phyloP scores from a whole-genome alignment of 1,140 invertebrate genomes.

The Cyphomyrmex costatus region DNA sequence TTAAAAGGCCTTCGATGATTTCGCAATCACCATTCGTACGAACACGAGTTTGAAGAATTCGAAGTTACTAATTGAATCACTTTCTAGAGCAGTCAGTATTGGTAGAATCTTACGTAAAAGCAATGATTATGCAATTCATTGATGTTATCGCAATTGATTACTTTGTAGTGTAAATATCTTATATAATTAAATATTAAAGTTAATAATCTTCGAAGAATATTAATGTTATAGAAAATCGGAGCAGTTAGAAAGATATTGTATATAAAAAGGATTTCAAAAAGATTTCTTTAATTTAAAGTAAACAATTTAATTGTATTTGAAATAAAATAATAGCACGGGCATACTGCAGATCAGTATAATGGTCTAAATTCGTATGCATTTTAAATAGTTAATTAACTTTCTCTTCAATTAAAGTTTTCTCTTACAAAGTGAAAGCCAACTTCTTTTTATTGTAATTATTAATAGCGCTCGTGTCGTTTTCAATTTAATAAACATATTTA shows the following conservation, averaged over 20 bases:
- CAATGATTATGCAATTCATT: conserved; percentile 26
- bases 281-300: neutral
- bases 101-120: conserved; percentile 41
- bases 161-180: neutral
- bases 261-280: neutral
- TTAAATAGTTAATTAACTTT: neutral
- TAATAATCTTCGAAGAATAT: neutral
- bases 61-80: conserved; percentile 30
- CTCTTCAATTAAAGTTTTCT: neutral
- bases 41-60: conserved; percentile 39
- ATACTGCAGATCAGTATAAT: neutral
- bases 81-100: conserved; percentile 32
- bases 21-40: conserved; percentile 21
- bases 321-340: neutral
- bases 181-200: conserved; percentile 18
- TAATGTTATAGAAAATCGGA: neutral
- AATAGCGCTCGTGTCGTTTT: neutral
- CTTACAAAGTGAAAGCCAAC: neutral
- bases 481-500: neutral
- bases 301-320: too few relatives aligned
- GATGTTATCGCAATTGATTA: conserved; percentile 13
- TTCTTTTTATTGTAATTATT: neutral
- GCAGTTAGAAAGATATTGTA: neutral
- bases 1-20: conserved; percentile 35
- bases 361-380: neutral